Evolutionary conservation across 2,113 vertebrate species (phyloP), one percentile per base, ranked within the genome.

Genomic region (Oenanthe oenanthe): DNA sequence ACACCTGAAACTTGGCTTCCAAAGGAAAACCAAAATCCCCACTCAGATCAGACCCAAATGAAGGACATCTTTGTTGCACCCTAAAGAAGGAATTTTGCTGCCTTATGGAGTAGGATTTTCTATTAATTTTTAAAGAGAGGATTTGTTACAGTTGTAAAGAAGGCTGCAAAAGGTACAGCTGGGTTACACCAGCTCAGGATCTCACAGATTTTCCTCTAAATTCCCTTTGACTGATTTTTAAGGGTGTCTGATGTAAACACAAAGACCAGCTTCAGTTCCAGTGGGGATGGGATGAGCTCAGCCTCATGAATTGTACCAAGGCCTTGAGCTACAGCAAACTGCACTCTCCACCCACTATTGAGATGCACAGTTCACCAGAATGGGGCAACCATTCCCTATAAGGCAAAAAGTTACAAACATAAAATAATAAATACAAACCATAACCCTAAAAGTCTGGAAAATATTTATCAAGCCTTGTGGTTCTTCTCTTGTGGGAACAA

Each of bases 51-150:
- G 84, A 66, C 53, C 65, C 22, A 89, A 83, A 81, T 36, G 79
- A 97, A 88, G 75, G 43, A 15, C 68, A 94, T 87, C 60, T 80
- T 79, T 89, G 60, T 76, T 87, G 54, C 38, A 54, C 45, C 81
- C 31, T 48, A 32, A 62, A 88, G 60, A 88, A 54, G 9, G 54
- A 88, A 9, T 58, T 83, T 93, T 91, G 54, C 72, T 88, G 24
- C 25, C 11, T 92, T 67, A 9, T 29, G 16, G 31, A 86, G 24
- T 16, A 47, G 11, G 40, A 63, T 92, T 83, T 89, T 88, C 22
- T 72, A 38, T 67, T 60, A 62, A 62, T 74, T 89, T 84, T 67
- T 56, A 53, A 92, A 61, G 34, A 58, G 21, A 0, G 1, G 14
- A 54, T 95, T 89, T 80, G 12, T 62, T 80, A 81, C 29, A 40